phyloP scores from a whole-genome alignment of 2,888 invertebrate species.

The Cryptophagus acutangulus region DNA sequence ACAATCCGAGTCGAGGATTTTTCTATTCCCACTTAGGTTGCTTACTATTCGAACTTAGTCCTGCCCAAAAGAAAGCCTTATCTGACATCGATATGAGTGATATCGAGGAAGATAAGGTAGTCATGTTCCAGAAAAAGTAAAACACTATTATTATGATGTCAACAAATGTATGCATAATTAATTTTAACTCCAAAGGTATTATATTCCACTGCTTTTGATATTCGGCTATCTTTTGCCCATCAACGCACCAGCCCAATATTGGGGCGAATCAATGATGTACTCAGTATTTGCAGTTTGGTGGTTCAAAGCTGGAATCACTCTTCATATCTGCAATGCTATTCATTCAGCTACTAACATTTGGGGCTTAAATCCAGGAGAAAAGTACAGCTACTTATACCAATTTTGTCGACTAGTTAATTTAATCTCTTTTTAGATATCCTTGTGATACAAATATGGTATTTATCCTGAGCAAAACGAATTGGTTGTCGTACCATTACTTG shows the following conservation, averaged over 20 bases:
- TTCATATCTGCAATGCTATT: constrained; percentile 46
- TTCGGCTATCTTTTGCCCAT: constrained; percentile 65
- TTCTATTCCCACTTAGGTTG: constrained; percentile 74
- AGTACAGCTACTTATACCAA: constrained; percentile 58
- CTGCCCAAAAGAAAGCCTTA: constrained; percentile 59
- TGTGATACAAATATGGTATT: constrained; percentile 72
- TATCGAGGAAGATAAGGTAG: constrained; percentile 67
- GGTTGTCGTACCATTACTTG: constrained; percentile 78
- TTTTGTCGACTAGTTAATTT: constrained; percentile 3
- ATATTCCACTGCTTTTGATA: constrained; percentile 61
- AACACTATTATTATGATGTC: too few species aligned
- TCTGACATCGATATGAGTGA: constrained; percentile 73
- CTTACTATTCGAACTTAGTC: constrained; percentile 60
- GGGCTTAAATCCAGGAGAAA: constrained; percentile 65
- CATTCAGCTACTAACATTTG: constrained; percentile 70
- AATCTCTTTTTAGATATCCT: constrained; percentile 54
- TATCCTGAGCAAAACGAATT: constrained; percentile 67
- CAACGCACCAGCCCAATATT: constrained; percentile 74
- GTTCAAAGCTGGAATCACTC: constrained; percentile 50
- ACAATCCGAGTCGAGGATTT: constrained; percentile 74
- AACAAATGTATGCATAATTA: too few species aligned
- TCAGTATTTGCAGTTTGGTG: constrained; percentile 65
- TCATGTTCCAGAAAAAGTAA: constrained; percentile 80
- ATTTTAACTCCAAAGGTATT: constrained; percentile 65
- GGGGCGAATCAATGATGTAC: constrained; percentile 63